Percentiles rank a stretch among this genome's conserved stretches.
phyloP scores from a whole-genome alignment of 1,140 invertebrate genomes.

The Octopus sinensis region DNA sequence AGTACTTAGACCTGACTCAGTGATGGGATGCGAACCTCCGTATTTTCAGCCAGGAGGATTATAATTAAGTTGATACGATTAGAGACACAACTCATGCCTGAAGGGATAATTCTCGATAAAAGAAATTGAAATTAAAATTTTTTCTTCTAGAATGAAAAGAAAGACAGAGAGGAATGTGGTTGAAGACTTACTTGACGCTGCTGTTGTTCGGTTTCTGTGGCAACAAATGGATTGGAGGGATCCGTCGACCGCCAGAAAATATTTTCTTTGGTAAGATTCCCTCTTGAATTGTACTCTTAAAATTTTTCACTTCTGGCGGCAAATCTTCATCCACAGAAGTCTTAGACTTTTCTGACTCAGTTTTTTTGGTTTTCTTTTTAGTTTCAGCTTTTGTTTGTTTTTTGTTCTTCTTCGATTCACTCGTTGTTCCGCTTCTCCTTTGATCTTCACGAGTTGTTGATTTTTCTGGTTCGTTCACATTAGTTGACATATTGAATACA shows the following conservation, averaged over 20 bases:
- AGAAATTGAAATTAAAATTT: no score
- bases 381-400: background rate
- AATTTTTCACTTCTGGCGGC: conserved; percentile 39
- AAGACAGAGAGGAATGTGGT: background rate
- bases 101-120: no score
- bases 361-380: background rate
- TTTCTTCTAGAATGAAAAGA: no score
- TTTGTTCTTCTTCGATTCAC: background rate
- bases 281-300: conserved; percentile 40
- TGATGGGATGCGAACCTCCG: no score
- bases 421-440: no score
- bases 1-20: no score
- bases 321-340: conserved; percentile 22
- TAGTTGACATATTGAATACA: no score
- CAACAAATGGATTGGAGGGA: conserved; percentile 46
- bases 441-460: no score
- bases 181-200: conserved; percentile 42
- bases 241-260: conserved; percentile 45
- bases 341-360: background rate
- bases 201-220: conserved; percentile 51
- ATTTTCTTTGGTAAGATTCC: conserved; percentile 47
- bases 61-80: no score
- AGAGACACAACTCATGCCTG: no score
- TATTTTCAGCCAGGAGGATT: no score
- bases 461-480: no score